Base-by-base conservation (phyloP, 2,113 vertebrate species). In the Dunckerocampus dactyliophorus region DNA sequence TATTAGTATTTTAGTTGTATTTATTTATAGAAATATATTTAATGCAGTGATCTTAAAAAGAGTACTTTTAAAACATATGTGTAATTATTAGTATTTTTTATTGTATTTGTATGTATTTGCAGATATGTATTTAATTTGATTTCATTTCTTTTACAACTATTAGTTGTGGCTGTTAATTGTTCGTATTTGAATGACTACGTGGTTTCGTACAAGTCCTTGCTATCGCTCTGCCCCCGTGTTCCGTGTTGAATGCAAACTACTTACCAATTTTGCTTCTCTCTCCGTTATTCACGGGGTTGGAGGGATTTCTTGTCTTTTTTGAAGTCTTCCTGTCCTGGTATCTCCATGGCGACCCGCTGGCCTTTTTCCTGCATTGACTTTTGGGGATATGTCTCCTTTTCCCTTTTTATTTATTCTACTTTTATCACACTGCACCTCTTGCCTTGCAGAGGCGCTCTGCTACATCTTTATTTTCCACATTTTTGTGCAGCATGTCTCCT, bases 371-470 rank as follows among this genome's bases (percentile, higher is more conserved):
- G 45, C 24, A 61, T 59, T 9, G 0, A 17, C n/a, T 49, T 58
- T 19, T 54, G 42, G 4, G n/a, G 13, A 57, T 53, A 3, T 42
- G 39, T 59, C 43, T 21, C 34, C 42, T 8, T 4, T 13, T 28
- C 9, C 34, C 14, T 1, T n/a, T 64, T 21, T 71, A 24, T 51
- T 22, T 60, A 8, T 57, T 62, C 46, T 4, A 45, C 64, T 59
- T 71, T 60, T 4, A 17, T 54, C 34, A 1, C 16, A 34, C 2
- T 59, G 47, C 45, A 50, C 43, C 11, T 47, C 55, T 63, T 24
- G 24, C 65, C 48, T 24, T 62, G 31, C 17, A 4, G 10, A 4
- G 47, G 20, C 3, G 49, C 17, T 8, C 48, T 14, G 49, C 49
- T 24, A 15, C 21, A 15, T 54, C 34, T 9, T 28, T 12, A 4